A percentile compares a stretch with the other conserved stretches of the same genome.
Conservation (phyloP, 1,140 invertebrate species). For the Zophobas morio region DNA sequence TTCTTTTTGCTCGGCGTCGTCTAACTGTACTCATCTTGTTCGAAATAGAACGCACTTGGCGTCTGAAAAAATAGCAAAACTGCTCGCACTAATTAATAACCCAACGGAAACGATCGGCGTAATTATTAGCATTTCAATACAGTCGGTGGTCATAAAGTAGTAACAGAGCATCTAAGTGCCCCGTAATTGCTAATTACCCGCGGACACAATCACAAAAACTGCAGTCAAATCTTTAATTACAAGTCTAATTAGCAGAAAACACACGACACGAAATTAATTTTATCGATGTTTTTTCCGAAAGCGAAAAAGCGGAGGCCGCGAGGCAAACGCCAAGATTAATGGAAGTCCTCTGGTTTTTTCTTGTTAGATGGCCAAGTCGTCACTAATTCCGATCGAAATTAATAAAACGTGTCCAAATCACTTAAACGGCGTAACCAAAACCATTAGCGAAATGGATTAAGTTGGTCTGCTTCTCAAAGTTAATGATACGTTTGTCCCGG, state of each 20-base stretch:
- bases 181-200: too few relatives aligned
- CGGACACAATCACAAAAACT: background rate
- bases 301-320: background rate
- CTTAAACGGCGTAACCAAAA: background rate
- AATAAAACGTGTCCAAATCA: background rate
- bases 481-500: too few relatives aligned
- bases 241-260: background rate
- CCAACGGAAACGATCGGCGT: background rate
- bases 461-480: background rate
- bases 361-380: background rate
- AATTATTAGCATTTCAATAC: background rate
- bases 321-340: background rate
- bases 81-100: background rate
- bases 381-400: background rate
- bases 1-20: conserved; percentile 15
- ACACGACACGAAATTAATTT: background rate
- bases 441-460: background rate
- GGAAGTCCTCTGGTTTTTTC: too few relatives aligned
- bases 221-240: background rate
- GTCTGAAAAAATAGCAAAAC: too few relatives aligned
- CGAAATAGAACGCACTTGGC: too few relatives aligned
- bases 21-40: conserved; percentile 7
- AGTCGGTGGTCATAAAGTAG: background rate
- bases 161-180: too few relatives aligned
- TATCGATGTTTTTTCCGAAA: too few relatives aligned